phyloP scores from a whole-genome alignment of 2,888 invertebrate genomes.

The Dermolepida albohirtum region DNA sequence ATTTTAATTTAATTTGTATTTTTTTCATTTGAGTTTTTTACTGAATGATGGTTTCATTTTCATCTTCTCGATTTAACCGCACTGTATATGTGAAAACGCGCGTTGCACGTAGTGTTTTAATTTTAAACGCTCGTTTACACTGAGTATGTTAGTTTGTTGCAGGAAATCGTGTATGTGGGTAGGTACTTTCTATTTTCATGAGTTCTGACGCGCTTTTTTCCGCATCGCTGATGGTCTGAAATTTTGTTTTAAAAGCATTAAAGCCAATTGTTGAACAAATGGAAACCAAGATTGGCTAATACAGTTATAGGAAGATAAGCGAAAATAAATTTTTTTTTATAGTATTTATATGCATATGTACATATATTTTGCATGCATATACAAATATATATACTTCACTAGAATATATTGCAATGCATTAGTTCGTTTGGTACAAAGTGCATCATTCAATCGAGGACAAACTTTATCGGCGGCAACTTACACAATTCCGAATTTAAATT shows the following conservation, averaged over 20 bases:
- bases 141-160: slow-evolving; percentile 5
- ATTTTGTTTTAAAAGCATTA: slow-evolving; percentile 3
- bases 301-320: slow-evolving; percentile 10
- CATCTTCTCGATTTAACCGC: not conserved
- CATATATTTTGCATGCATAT: no score
- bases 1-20: no score
- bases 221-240: slow-evolving; percentile 21
- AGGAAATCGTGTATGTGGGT: slow-evolving; percentile 18
- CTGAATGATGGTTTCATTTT: no score
- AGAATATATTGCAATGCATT: no score
- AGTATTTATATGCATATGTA: no score
- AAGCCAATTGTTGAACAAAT: not conserved
- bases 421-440: no score
- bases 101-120: not conserved
- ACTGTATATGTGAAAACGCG: slow-evolving; percentile 13
- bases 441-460: no score
- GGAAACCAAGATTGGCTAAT: slow-evolving; percentile 7
- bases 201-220: slow-evolving; percentile 17
- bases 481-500: no score
- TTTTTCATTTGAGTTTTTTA: no score
- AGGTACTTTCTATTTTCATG: slow-evolving; percentile 26
- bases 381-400: no score
- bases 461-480: no score
- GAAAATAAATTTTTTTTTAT: slow-evolving; percentile 1
- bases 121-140: slow-evolving; percentile 4